Percentiles rank a stretch among this genome's conserved stretches.
Conservation (phyloP, 2,888 invertebrate genomes). For the Chloromyia formosa region DNA sequence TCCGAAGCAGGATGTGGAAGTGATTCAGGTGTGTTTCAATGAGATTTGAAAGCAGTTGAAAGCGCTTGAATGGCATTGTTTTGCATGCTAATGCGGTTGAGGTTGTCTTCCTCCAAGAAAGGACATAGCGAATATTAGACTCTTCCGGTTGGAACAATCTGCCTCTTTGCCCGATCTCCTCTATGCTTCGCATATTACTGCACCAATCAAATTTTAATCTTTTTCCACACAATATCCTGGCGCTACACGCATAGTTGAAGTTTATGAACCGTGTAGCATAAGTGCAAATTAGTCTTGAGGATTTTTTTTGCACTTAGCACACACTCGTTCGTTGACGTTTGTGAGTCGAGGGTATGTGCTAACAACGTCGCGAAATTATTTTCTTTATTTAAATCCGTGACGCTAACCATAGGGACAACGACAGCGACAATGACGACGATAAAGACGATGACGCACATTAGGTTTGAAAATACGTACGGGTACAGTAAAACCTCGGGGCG, state of each 20-base stretch:
- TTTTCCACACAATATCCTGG: not conserved
- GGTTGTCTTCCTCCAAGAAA: not conserved
- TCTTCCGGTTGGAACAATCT: not conserved
- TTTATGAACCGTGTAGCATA: slow-evolving; percentile 12
- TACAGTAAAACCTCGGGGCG: too few species aligned
- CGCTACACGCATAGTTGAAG: slow-evolving; percentile 6
- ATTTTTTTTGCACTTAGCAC: not conserved
- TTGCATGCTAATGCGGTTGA: not conserved
- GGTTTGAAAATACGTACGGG: too few species aligned
- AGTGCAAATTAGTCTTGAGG: slow-evolving; percentile 10
- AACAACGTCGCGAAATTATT: not conserved
- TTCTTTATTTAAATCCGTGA: not conserved
- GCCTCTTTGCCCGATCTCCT: not conserved
- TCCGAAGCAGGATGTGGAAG: not conserved
- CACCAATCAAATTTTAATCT: not conserved
- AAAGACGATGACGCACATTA: too few species aligned
- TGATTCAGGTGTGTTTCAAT: not conserved
- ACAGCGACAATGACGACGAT: not conserved
- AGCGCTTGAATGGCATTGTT: not conserved
- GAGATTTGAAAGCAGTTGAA: not conserved
- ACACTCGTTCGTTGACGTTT: not conserved
- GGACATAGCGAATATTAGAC: not conserved
- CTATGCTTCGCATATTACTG: not conserved
- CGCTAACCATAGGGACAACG: not conserved
- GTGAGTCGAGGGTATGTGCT: too few species aligned